Percentiles rank a stretch among this genome's conserved stretches.
phyloP scores from a whole-genome alignment of 2,888 invertebrate species.

The Drosophila sordidula region DNA sequence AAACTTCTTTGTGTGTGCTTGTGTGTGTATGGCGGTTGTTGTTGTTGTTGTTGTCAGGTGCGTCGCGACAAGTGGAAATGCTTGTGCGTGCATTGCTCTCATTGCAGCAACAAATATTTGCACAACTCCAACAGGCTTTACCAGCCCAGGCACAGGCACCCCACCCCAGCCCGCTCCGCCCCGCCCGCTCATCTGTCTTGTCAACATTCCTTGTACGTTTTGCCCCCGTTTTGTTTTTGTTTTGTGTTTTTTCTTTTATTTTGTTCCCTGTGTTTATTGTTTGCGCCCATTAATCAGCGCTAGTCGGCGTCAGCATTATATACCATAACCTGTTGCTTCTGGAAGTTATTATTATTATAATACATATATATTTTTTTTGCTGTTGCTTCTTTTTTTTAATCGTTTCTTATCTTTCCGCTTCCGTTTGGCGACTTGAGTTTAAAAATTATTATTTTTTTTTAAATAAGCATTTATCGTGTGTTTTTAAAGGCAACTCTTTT shows the following conservation, averaged over 20 bases:
- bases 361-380: conserved; percentile 5
- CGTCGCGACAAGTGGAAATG: conserved; percentile 75
- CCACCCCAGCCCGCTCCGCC: neutral
- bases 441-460: conserved; percentile 30
- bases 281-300: conserved; percentile 72
- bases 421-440: conserved; percentile 31
- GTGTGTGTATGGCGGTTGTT: conserved; percentile 17
- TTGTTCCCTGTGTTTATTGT: conserved; percentile 64
- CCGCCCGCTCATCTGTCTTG: conserved; percentile 5
- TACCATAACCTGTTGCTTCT: conserved; percentile 53
- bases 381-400: conserved; percentile 7
- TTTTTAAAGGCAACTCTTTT: conserved; percentile 45
- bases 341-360: conserved; percentile 24
- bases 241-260: conserved; percentile 1
- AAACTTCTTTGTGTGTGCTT: conserved; percentile 44
- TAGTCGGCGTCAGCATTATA: conserved; percentile 55
- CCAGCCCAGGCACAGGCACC: neutral
- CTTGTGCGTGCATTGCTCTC: conserved; percentile 77
- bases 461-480: conserved; percentile 45
- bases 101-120: conserved; percentile 76
- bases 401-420: conserved; percentile 35
- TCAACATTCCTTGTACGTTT: conserved; percentile 45
- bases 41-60: conserved; percentile 62
- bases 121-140: conserved; percentile 43
- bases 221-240: conserved; percentile 37